These are phyloP conservation scores for Erythrolamprus reginae DNA, from an alignment of 2,113 vertebrate genomes.

Conservation along the genomic window DNA sequence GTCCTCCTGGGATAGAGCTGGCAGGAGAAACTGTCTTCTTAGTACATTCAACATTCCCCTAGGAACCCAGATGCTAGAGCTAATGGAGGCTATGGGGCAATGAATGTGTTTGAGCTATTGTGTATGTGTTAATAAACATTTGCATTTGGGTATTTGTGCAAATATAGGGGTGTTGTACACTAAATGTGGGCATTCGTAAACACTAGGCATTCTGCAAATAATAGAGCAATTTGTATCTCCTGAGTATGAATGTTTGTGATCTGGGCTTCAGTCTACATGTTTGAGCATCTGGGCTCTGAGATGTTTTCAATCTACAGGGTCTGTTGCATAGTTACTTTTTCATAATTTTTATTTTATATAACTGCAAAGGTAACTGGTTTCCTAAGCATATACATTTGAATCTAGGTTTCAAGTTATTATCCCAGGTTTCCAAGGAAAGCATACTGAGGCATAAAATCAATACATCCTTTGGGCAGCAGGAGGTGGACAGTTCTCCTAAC, in stretches of 20 bases:
- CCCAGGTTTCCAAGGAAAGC: background rate
- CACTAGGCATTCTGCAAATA: background rate
- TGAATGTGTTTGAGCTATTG: background rate
- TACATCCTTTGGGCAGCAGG: background rate
- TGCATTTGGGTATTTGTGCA: background rate
- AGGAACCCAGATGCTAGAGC: constrained; percentile 9
- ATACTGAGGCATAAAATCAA: background rate
- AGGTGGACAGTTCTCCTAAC: background rate
- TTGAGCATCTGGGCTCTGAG: background rate
- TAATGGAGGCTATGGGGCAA: constrained; percentile 10
- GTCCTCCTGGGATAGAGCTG: constrained; percentile 3
- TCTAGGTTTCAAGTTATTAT: background rate
- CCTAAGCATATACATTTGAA: background rate
- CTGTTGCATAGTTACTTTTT: background rate
- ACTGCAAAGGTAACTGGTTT: background rate
- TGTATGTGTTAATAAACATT: background rate
- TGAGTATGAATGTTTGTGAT: background rate
- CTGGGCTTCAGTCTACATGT: background rate
- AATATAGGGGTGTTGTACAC: background rate
- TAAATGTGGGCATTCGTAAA: background rate
- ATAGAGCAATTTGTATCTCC: background rate
- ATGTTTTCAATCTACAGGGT: background rate
- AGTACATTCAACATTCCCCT: background rate
- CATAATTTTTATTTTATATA: background rate
- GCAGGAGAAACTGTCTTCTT: constrained; percentile 21